These are phyloP conservation scores for Hydrotaea diabolus DNA, from an alignment of 2,888 invertebrate species.

Conservation along the genomic window DNA sequence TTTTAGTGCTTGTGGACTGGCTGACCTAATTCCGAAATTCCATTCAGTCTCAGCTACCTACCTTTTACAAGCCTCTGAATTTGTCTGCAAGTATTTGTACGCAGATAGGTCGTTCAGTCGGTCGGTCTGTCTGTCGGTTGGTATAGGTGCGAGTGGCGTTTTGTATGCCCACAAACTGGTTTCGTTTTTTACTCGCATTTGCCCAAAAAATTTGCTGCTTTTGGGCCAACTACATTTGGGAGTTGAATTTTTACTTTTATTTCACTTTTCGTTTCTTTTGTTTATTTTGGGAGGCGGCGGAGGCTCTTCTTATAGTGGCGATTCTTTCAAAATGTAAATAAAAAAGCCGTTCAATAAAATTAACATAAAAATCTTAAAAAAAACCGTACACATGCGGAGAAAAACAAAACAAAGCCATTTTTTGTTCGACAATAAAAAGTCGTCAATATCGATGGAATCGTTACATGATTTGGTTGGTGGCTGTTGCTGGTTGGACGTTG, in stretches of 20 bases:
- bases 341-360: background rate
- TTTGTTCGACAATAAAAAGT: too few relatives aligned
- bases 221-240: conserved; percentile 47
- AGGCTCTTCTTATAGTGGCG: background rate
- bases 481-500: background rate
- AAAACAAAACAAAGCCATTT: too few relatives aligned
- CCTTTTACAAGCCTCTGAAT: too few relatives aligned
- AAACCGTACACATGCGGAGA: conserved; percentile 12
- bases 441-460: too few relatives aligned
- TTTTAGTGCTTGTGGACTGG: conserved; percentile 17
- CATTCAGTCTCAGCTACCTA: background rate
- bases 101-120: too few relatives aligned
- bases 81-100: too few relatives aligned
- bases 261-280: background rate
- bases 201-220: conserved; percentile 41
- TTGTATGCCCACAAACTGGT: too few relatives aligned
- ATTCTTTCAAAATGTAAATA: background rate
- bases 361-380: background rate
- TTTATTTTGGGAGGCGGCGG: background rate
- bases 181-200: too few relatives aligned
- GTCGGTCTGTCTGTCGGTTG: too few relatives aligned
- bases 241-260: conserved; percentile 38
- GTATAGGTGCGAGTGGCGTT: too few relatives aligned
- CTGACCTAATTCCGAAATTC: conserved; percentile 55
- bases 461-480: too few relatives aligned